Percentiles rank a stretch among this genome's conserved stretches.
Conservation (phyloP, 2,797 vertebrate species). For the Antrozous pallidus region DNA sequence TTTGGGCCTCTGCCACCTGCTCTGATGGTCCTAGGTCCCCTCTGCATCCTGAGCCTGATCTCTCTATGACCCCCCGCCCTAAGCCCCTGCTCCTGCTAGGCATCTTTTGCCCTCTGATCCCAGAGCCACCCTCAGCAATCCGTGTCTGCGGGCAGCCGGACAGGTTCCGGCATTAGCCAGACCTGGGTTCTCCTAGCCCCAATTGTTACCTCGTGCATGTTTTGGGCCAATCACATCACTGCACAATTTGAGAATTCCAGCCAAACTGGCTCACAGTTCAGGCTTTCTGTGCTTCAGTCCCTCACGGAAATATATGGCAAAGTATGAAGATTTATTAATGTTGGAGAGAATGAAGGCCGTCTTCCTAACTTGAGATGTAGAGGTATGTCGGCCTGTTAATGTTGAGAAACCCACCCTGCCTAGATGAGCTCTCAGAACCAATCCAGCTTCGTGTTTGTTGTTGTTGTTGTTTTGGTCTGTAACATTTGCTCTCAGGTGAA, state of each 20-base stretch:
- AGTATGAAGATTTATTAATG: background rate
- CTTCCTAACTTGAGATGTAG: background rate
- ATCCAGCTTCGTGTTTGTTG: background rate
- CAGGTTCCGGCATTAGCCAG: constrained; percentile 1
- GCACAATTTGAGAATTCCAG: background rate
- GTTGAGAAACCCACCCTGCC: background rate
- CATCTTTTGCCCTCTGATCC: background rate
- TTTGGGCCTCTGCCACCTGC: background rate
- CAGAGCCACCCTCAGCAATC: background rate
- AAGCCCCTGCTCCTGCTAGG: background rate
- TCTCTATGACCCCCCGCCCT: background rate
- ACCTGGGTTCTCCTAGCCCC: background rate
- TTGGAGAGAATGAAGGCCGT: background rate
- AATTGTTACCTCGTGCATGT: background rate
- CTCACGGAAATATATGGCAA: background rate
- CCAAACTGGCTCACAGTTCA: background rate
- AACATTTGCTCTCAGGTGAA: background rate
- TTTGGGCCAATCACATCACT: background rate
- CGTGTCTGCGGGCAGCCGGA: background rate
- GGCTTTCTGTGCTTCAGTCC: background rate
- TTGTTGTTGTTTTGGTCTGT: background rate
- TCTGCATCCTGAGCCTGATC: background rate
- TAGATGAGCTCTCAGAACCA: background rate
- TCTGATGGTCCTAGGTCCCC: background rate
- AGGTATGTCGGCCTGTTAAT: background rate